Percentiles rank a stretch among this genome's conserved stretches.
Conservation (phyloP, 1,140 invertebrate species). For the Hylaeus anthracinus region DNA sequence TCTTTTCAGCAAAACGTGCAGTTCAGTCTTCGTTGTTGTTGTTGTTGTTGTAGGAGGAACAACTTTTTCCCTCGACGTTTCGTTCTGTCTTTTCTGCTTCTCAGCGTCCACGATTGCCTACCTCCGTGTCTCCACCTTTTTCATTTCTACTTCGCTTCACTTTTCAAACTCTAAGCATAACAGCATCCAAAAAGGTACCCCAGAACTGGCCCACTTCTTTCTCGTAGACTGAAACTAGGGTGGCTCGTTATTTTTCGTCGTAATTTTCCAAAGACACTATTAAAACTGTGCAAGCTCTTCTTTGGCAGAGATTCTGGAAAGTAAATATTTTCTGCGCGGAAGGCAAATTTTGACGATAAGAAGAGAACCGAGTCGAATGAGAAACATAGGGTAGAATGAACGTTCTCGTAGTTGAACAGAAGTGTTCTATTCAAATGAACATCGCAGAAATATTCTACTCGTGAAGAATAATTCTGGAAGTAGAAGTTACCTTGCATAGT, state of each 20-base stretch:
- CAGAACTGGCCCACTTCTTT: not conserved
- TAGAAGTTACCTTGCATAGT: too few species aligned
- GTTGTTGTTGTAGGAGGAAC: not conserved
- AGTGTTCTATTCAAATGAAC: not conserved
- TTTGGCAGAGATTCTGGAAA: not conserved
- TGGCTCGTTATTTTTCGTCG: not conserved
- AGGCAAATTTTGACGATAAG: not conserved
- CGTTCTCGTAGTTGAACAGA: not conserved
- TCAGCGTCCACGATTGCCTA: not conserved
- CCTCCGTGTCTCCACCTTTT: not conserved
- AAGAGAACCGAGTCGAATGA: not conserved
- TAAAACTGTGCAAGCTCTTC: not conserved
- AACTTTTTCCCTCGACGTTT: not conserved
- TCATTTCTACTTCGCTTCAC: too few species aligned
- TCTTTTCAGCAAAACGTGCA: not conserved
- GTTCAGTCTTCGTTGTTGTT: not conserved
- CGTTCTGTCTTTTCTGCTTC: not conserved
- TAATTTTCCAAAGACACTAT: not conserved
- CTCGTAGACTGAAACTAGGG: not conserved
- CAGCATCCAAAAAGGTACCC: not conserved
- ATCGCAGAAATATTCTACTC: not conserved
- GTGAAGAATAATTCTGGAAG: too few species aligned
- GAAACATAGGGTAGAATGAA: not conserved
- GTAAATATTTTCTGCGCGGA: conserved; percentile 2
- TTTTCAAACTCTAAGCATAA: not conserved